Evolutionary conservation across 1,140 invertebrate genomes (phyloP), one percentile per base, ranked within the genome.

Genomic region (Bombus fervidus): DNA sequence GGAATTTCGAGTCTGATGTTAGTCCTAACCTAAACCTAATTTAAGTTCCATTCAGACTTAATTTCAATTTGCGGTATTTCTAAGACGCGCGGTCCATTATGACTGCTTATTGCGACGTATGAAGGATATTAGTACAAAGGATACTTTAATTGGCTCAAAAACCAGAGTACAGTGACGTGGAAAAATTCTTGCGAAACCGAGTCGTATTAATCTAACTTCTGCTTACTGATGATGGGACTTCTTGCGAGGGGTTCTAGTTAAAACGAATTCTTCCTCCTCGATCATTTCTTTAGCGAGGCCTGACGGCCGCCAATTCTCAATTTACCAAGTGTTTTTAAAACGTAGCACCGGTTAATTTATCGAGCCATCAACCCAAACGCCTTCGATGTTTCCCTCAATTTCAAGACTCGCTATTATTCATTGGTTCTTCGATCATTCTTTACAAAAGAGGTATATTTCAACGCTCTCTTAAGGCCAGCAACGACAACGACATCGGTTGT

Each of bases 91-190:
- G 0, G 28, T 28, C 3, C 59, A 18, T 62, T n/a, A 4, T 28
- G 10, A n/a, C 28, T n/a, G 28, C 25, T 13, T 62, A 62, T 62
- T 5, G 12, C 25, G 74, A 13, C 5, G 5, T 5, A 22, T 10
- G 25, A n/a, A n/a, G 28, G 6, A 37, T 62, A 62, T 77, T 57
- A 77, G 37, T 25, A 77, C n/a, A 77, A 77, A 77, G 75, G 34
- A 77, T 57, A 39, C 53, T 77, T 77, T 77, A 77, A 77, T 77
- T 77, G 75, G 18, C 75, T 37, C 9, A n/a, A 25, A n/a, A 15
- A 37, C 25, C 3, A 62, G 25, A 5, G 28, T n/a, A 22, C 15
- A 39, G 37, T 10, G 75, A 39, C 31, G 57, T 34, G 47, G 75
- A 77, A 37, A 59, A 77, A 77, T 15, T 39, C 15, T n/a, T 13